Conservation (phyloP, 2,888 invertebrate genomes). For the Idaea biselata region DNA sequence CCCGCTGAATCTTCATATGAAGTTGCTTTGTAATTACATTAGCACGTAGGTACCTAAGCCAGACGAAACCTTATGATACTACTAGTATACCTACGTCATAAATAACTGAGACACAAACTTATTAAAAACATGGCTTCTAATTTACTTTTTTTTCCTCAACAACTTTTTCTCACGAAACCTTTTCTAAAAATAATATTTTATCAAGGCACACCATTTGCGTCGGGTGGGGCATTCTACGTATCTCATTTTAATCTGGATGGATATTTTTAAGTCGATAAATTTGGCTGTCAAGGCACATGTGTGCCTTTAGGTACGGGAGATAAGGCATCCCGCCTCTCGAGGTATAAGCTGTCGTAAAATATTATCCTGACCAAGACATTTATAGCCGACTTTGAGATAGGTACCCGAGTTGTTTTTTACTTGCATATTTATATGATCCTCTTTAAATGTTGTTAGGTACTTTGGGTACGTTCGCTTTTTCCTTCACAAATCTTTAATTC, state of each 20-base stretch:
- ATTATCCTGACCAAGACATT: conserved; percentile 76
- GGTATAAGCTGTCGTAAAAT: conserved; percentile 71
- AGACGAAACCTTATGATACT: too few species aligned
- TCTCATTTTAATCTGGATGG: conserved; percentile 73
- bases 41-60: too few species aligned
- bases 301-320: conserved; percentile 60
- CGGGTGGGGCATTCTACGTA: conserved; percentile 53
- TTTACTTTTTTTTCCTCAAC: conserved; percentile 6
- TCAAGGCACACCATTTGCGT: conserved; percentile 40
- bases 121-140: too few species aligned
- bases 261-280: conserved; percentile 78
- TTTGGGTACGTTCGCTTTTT: neutral
- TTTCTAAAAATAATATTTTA: conserved; percentile 62
- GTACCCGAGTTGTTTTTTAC: conserved; percentile 65
- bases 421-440: conserved; percentile 13
- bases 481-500: conserved; percentile 3
- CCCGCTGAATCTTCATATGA: too few species aligned
- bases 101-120: too few species aligned
- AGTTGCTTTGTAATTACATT: too few species aligned
- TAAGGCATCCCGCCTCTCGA: conserved; percentile 65
- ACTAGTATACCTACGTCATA: too few species aligned
- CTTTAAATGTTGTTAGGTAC: conserved; percentile 4
- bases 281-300: conserved; percentile 74
- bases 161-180: conserved; percentile 20
- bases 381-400: conserved; percentile 68